Conservation (phyloP, 2,797 vertebrate species). For the Tolypeutes matacus region DNA sequence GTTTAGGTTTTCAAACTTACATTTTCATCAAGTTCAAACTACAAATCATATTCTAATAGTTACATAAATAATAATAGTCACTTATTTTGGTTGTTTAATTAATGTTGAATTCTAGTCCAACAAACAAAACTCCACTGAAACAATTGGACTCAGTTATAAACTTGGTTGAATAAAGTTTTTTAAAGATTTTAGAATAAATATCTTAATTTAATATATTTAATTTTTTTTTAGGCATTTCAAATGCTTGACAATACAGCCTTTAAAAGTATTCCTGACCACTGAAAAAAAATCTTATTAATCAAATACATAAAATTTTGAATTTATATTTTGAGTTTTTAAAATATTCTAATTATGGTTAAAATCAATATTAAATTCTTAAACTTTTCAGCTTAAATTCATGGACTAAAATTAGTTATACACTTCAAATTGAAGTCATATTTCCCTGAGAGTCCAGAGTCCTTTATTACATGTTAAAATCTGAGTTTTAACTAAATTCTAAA, state of each 20-base stretch:
- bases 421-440: conserved; percentile 49
- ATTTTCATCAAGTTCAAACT: conserved; percentile 28
- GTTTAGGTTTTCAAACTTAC: conserved; percentile 12
- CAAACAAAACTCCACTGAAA: conserved; percentile 28
- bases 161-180: conserved; percentile 11
- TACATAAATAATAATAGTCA: conserved; percentile 14
- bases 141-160: conserved; percentile 9
- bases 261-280: neutral
- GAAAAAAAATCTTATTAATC: conserved; percentile 24
- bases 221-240: conserved; percentile 5
- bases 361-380: neutral
- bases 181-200: conserved; percentile 48
- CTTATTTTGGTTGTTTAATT: conserved; percentile 32
- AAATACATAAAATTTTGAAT: neutral
- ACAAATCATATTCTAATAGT: conserved; percentile 2
- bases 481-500: conserved; percentile 23
- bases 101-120: neutral
- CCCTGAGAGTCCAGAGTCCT: conserved; percentile 36
- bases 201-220: neutral
- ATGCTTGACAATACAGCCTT: conserved; percentile 13
- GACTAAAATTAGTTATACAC: conserved; percentile 29
- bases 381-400: conserved; percentile 21
- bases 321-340: neutral
- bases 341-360: conserved; percentile 10
- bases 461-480: conserved; percentile 14